phyloP scores from a whole-genome alignment of 2,797 vertebrate species.

The Hafferia zeledoni region DNA sequence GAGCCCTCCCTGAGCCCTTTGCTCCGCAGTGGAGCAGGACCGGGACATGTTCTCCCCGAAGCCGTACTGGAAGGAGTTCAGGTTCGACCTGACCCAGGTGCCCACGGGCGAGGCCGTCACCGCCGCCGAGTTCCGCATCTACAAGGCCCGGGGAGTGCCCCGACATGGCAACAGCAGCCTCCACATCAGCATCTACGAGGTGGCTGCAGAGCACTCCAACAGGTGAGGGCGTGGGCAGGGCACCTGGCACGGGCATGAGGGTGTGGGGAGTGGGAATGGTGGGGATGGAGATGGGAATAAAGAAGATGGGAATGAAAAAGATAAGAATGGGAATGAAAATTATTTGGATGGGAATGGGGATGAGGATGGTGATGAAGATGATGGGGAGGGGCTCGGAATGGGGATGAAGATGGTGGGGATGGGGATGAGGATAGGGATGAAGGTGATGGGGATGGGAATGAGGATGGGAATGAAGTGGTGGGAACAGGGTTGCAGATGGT shows the following conservation, averaged over 20 bases:
- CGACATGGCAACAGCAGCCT: conserved; percentile 84
- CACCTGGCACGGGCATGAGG: not conserved
- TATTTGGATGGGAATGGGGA: not conserved
- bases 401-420: too few relatives aligned
- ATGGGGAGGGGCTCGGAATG: too few relatives aligned
- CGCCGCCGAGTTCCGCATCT: conserved; percentile 91
- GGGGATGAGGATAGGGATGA: rapidly evolving
- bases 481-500: not conserved
- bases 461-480: not conserved
- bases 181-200: conserved; percentile 91
- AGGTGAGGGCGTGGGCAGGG: conserved; percentile 70
- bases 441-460: not conserved
- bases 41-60: conserved; percentile 84
- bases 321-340: too few relatives aligned
- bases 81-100: conserved; percentile 91
- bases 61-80: conserved; percentile 96
- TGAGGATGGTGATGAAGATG: rapidly evolving
- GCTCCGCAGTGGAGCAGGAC: conserved; percentile 87
- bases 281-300: too few relatives aligned
- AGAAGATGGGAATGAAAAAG: rapidly evolving
- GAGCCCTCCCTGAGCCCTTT: not conserved
- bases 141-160: conserved; percentile 84
- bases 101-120: conserved; percentile 90
- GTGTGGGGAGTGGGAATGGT: not conserved
- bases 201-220: conserved; percentile 83